Percentiles rank a stretch among this genome's conserved stretches.
phyloP scores from a whole-genome alignment of 2,113 vertebrate species.

The Brevimyrus niger region DNA sequence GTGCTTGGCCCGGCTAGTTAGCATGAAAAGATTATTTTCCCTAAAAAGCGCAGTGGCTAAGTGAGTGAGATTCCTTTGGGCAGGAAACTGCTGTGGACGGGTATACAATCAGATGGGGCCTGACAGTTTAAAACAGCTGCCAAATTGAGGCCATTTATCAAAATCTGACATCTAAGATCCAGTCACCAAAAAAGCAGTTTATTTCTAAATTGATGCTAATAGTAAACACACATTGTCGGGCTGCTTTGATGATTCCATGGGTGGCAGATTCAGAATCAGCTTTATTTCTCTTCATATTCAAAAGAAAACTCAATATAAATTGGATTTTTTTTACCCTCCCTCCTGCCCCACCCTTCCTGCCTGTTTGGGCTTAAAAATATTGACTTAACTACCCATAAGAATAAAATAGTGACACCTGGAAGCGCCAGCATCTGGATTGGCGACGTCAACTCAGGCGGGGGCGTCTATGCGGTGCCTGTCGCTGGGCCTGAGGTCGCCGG shows the following conservation, averaged over 20 bases:
- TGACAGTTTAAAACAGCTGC: constrained; percentile 66
- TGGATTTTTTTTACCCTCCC: constrained; percentile 16
- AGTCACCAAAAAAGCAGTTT: constrained; percentile 65
- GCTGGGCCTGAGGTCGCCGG: neutral
- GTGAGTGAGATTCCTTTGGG: constrained; percentile 62
- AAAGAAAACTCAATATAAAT: constrained; percentile 54
- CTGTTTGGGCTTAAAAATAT: constrained; percentile 18
- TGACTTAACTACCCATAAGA: neutral
- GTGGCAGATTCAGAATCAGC: constrained; percentile 34
- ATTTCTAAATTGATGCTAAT: constrained; percentile 71
- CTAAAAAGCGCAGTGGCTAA: constrained; percentile 47
- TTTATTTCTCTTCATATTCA: constrained; percentile 61
- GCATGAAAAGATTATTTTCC: constrained; percentile 60
- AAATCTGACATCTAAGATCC: constrained; percentile 65
- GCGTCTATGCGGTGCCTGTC: neutral
- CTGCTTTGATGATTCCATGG: constrained; percentile 46
- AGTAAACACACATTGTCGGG: constrained; percentile 53
- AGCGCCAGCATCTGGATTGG: neutral
- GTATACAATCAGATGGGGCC: constrained; percentile 53
- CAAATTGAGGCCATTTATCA: constrained; percentile 77
- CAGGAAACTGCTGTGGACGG: constrained; percentile 44
- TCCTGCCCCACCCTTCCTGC: neutral
- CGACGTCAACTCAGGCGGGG: neutral
- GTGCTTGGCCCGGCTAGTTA: constrained; percentile 43
- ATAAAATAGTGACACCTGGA: neutral